Evolutionary conservation across 2,888 invertebrate genomes (phyloP), one percentile per base, ranked within the genome.

Genomic region (Anticlea derivata): DNA sequence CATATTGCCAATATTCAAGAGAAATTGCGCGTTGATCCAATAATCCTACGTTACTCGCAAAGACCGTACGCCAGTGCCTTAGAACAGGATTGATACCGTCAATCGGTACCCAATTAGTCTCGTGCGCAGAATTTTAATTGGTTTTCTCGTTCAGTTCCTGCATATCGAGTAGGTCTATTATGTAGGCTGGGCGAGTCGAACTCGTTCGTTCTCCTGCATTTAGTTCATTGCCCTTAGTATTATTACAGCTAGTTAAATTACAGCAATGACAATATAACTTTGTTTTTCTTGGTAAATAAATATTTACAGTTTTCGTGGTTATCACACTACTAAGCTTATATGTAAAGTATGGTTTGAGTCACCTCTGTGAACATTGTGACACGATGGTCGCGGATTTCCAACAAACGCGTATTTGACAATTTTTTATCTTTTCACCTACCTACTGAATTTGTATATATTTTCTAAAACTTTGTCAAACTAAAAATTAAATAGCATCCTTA

Each of bases 41-140:
- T 31, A 37, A 31, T 24, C 2, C 49, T 23, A 20, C 24, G 17
- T 17, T 12, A 34, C 34, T 20, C 37, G 12, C 20, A 10, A 30
- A 49, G 8, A 27, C 24, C 39, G 1, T 31, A 17, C 29, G 46
- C 35, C 34, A 34, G 17, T 37, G 11, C 26, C 27, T 23, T 55
- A 31, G 11, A 43, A 33, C 51, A 30, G 41, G 31, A 38, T 31
- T 46, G 47, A 53, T 58, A 57, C 30, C 41, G 50, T 50, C 55
- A 55, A 53, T 40, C 61, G 59, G 62, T 58, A 57, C 65, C 68
- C 73, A 75, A 78, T 77, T 73, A 73, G 60, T 63, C 55, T 75
- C 76, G 75, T 71, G 79, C 60, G 55, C 63, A 50, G 75, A 66
- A 70, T 76, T 69, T 66, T 69, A 63, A 52, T 58, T 55, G 55